These are phyloP conservation scores for human DNA, from an alignment of 2,113 vertebrate species.

Conservation along the genomic window GRCh38 chr13:51127001-51127500, in stretches of 20 bases:
- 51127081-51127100: no score
- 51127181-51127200: not conserved
- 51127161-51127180: no score
- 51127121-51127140: no score
- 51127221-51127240: not conserved
- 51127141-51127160: no score
- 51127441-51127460: not conserved
- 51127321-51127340: not conserved
- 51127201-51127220: not conserved
- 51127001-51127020: no score
- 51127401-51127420: not conserved
- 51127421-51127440: not conserved
- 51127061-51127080: no score
- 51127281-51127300: not conserved
- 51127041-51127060: no score
- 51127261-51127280: not conserved
- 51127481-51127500: not conserved
- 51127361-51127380: not conserved
- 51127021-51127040: no score
- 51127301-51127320: not conserved
- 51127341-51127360: not conserved
- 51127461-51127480: not conserved
- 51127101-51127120: no score
- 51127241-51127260: not conserved
- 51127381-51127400: not conserved